Conservation (phyloP, 1,140 invertebrate genomes). For the Metopolophium dirhodum region DNA sequence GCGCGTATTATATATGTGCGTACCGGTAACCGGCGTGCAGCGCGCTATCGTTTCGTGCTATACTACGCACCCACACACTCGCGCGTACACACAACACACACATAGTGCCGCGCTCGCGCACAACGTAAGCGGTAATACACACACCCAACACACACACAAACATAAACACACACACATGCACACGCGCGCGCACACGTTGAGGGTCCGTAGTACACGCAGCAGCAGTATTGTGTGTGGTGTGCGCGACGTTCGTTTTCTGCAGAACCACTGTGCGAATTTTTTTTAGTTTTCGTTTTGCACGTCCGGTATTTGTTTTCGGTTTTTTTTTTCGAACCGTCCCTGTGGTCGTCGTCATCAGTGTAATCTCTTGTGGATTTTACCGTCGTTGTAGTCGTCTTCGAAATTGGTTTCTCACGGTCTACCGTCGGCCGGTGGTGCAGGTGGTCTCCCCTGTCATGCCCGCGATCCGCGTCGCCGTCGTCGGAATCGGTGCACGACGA, state of each 20-base stretch:
- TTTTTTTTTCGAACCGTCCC: background rate
- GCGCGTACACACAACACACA: background rate
- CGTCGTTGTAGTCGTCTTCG: background rate
- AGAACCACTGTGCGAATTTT: background rate
- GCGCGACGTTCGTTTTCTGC: background rate
- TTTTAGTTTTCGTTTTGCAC: background rate
- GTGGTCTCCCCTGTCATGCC: slow-evolving; percentile 4
- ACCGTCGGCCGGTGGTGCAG: background rate
- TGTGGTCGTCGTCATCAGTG: too few relatives aligned
- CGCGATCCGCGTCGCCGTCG: background rate
- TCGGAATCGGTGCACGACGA: background rate
- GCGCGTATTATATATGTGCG: background rate
- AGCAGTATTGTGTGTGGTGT: slow-evolving; percentile 22
- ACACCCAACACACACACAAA: background rate
- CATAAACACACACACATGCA: background rate
- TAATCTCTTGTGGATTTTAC: background rate
- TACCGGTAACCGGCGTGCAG: slow-evolving; percentile 52
- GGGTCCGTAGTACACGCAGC: background rate
- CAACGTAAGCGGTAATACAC: background rate
- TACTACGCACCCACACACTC: slow-evolving; percentile 7
- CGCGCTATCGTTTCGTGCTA: slow-evolving; percentile 20
- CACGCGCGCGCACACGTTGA: background rate
- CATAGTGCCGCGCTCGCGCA: background rate
- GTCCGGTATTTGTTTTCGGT: background rate
- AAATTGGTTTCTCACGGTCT: background rate